A percentile compares a stretch with the other conserved stretches of the same genome.
Evolutionary conservation across 2,888 invertebrate species (phyloP).

Genomic region (Sarcophaga variegata): DNA sequence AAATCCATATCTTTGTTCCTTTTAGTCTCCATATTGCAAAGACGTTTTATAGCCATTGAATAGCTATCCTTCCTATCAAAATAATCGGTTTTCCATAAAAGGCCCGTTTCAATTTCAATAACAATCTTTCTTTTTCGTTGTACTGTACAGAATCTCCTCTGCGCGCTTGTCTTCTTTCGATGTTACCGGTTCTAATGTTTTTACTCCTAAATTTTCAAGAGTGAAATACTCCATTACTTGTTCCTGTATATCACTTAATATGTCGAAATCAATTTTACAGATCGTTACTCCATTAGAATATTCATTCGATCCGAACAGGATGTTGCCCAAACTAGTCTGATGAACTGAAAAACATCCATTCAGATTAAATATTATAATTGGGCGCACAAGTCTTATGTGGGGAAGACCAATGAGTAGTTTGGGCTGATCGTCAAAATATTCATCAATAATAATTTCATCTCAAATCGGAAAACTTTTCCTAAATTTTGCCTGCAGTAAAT

Average conservation of each 20-base stretch:
- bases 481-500: slow-evolving; percentile 8
- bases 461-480: slow-evolving; percentile 37
- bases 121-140: slow-evolving; percentile 6
- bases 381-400: slow-evolving; percentile 38
- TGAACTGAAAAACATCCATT: slow-evolving; percentile 34
- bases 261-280: slow-evolving; percentile 4
- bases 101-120: slow-evolving; percentile 26
- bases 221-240: slow-evolving; percentile 42
- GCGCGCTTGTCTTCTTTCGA: slow-evolving; percentile 33
- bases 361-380: slow-evolving; percentile 15
- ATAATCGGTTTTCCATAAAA: slow-evolving; percentile 28
- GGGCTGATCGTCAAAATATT: slow-evolving; percentile 30
- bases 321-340: slow-evolving; percentile 30
- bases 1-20: slow-evolving; percentile 24
- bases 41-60: slow-evolving; percentile 27
- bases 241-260: slow-evolving; percentile 22
- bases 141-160: slow-evolving; percentile 35
- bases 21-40: slow-evolving; percentile 39
- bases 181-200: slow-evolving; percentile 7
- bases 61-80: slow-evolving; percentile 17
- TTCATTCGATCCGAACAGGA: slow-evolving; percentile 25
- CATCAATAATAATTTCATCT: slow-evolving; percentile 32
- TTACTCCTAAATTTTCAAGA: slow-evolving; percentile 36
- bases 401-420: slow-evolving; percentile 44
- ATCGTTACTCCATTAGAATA: slow-evolving; percentile 17